These are phyloP conservation scores for Apteryx mantelli DNA, from an alignment of 2,113 vertebrate genomes.

Conservation along the genomic window DNA sequence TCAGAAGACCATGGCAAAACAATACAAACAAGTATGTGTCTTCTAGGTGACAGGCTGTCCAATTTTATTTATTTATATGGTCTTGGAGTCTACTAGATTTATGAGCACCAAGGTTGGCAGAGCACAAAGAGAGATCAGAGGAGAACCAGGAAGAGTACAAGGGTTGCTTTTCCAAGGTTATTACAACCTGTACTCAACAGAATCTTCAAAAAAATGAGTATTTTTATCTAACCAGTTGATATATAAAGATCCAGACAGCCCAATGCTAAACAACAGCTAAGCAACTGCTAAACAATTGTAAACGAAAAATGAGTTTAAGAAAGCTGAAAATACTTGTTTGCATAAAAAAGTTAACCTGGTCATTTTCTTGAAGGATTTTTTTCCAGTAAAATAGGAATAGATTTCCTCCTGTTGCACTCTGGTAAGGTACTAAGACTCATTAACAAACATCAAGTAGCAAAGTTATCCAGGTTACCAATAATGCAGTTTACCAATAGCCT, in stretches of 20 bases:
- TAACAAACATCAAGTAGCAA: background rate
- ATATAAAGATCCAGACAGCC: background rate
- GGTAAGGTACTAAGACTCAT: background rate
- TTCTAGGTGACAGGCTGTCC: constrained; percentile 26
- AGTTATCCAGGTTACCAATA: background rate
- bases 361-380: background rate
- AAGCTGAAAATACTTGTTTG: background rate
- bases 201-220: background rate
- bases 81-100: background rate
- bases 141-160: background rate
- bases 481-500: background rate
- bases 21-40: constrained; percentile 6
- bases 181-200: background rate
- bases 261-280: background rate
- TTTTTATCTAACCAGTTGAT: background rate
- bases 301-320: background rate
- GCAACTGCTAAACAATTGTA: background rate
- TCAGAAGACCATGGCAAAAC: background rate
- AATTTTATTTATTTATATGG: background rate
- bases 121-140: background rate
- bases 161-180: background rate
- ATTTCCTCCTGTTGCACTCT: background rate
- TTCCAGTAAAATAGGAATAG: background rate
- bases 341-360: background rate
- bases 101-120: background rate